Evolutionary conservation across 1,140 invertebrate species (phyloP), one percentile per base, ranked within the genome.

Genomic region (Steinernema feltiae): DNA sequence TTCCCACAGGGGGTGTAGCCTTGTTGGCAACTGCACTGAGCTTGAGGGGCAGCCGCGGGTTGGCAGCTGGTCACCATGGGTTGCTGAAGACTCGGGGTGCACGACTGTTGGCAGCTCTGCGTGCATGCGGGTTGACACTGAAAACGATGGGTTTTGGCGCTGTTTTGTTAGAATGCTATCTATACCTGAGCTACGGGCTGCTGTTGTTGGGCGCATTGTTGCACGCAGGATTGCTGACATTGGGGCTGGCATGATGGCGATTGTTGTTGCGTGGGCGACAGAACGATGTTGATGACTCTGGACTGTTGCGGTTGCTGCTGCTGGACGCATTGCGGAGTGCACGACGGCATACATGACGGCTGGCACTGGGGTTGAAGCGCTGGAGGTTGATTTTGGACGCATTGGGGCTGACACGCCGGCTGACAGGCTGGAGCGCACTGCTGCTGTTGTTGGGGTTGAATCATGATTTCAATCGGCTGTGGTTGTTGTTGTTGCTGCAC

Each of bases 361-460:
- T 73, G 72, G 72, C 72, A 73, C 72, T 3, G 18, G 31, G 31
- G 72, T 21, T 71, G 48, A 30, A 24, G 15, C 53, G 70, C 41
- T 17, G n/a, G 41, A 70, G 72, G 72, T 24, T 30, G 41, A 70
- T 69, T 0, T 17, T 27, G 12, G 46, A 53, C 24, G 69, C 35
- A 32, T 30, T 69, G 17, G 69, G 30, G 72, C 21, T 74, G 72
- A 41, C 73, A 78, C 27, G 76, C 73, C 1, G 73, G 21, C 41
- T 78, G 76, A 31, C 76, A 78, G 18, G 35, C 35, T 29, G 74
- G 72, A 32, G 73, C 63, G 0, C 30, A 31, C 69, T 48, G 73
- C 21, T 79, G 78, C 71, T 77, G 76, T 53, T 79, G 75, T 53
- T 72, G 76, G 30, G 63, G 46, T 17, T 74, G 73, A 18, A 69